A percentile compares a stretch with the other conserved stretches of the same genome.
phyloP scores from a whole-genome alignment of 2,113 vertebrate genomes.

The Boulengeromyrus knoepffleri region DNA sequence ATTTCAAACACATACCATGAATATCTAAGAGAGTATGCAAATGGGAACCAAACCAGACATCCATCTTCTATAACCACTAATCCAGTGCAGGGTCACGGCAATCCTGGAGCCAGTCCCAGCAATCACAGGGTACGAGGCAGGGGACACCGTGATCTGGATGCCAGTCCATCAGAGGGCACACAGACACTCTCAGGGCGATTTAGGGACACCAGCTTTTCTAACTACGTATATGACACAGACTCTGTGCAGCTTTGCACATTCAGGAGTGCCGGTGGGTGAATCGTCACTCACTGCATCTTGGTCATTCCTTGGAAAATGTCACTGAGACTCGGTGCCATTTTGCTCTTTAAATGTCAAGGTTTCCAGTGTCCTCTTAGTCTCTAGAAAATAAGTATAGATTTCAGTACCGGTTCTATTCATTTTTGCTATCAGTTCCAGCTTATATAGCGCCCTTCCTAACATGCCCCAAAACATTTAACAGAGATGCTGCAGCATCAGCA shows the following conservation, averaged over 20 bases:
- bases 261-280: background rate
- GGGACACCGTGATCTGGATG: background rate
- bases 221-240: background rate
- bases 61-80: background rate
- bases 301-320: background rate
- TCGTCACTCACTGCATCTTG: background rate
- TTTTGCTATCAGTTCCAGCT: background rate
- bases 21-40: background rate
- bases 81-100: background rate
- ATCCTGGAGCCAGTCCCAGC: background rate
- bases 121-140: background rate
- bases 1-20: background rate
- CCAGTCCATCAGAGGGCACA: background rate
- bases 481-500: background rate
- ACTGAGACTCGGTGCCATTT: background rate
- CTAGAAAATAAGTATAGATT: background rate
- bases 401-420: background rate
- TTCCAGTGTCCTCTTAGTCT: background rate
- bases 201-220: background rate
- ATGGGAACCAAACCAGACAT: background rate
- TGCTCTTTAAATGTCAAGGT: background rate
- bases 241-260: background rate
- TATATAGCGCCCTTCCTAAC: background rate
- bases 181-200: background rate
- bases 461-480: background rate